Conservation (phyloP, 92 coral and sea anemone genomes). For the Palythoa caribaeorum region DNA sequence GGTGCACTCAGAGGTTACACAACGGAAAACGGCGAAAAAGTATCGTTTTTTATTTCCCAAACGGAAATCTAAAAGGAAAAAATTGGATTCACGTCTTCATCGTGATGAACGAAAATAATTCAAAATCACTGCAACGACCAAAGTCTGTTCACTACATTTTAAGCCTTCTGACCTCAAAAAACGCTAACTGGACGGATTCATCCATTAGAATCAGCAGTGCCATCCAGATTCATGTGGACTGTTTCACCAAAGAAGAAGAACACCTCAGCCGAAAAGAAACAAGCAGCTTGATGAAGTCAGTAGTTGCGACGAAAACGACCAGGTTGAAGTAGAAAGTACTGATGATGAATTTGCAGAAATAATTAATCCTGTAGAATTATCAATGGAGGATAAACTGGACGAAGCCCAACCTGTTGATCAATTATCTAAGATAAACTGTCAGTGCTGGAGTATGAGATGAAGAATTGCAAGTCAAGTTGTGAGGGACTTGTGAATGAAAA, state of each 20-base stretch:
- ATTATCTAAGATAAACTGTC: background rate
- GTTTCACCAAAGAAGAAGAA: conserved; percentile 1
- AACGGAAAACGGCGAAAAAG: too few species aligned
- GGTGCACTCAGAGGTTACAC: too few species aligned
- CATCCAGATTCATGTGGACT: background rate
- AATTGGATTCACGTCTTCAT: too few species aligned
- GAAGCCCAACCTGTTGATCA: background rate
- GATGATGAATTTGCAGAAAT: background rate
- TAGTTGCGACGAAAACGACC: background rate
- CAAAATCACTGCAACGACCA: too few species aligned
- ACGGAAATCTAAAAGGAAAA: too few species aligned
- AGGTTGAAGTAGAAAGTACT: background rate
- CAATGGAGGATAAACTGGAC: background rate
- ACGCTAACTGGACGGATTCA: too few species aligned
- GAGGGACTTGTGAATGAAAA: background rate
- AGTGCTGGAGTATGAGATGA: background rate
- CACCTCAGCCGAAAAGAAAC: background rate
- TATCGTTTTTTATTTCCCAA: too few species aligned
- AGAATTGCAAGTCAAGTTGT: background rate
- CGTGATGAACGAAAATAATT: too few species aligned
- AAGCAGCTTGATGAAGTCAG: background rate
- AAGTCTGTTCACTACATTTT: too few species aligned
- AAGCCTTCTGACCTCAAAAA: too few species aligned
- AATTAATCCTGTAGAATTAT: background rate
- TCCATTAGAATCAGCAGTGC: background rate